These are phyloP conservation scores for Scrobipalpa atriplicella DNA, from an alignment of 2,888 invertebrate species.

Conservation along the genomic window DNA sequence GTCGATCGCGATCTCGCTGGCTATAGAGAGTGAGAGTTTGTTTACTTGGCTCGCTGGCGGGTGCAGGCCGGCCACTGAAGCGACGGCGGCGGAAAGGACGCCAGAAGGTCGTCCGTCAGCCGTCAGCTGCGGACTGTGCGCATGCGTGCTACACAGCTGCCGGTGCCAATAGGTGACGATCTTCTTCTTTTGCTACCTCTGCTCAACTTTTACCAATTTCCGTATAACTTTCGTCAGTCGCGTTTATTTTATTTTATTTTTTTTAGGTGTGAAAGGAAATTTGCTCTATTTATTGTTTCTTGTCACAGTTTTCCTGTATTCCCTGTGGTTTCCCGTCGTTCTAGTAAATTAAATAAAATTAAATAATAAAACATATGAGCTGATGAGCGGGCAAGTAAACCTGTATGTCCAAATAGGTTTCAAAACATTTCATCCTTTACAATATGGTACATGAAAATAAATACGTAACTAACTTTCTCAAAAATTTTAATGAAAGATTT, in stretches of 20 bases:
- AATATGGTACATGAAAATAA: slow-evolving; percentile 6
- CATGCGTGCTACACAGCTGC: slow-evolving; percentile 57
- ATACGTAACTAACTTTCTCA: background rate
- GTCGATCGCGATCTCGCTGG: slow-evolving; percentile 37
- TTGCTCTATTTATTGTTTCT: too few species aligned
- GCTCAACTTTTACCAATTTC: slow-evolving; percentile 42
- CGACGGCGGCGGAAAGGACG: slow-evolving; percentile 62
- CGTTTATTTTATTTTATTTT: background rate
- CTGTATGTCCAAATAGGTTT: too few species aligned
- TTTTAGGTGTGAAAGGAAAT: too few species aligned
- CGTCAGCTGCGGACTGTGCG: slow-evolving; percentile 71
- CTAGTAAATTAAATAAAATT: too few species aligned
- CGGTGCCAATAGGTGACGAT: slow-evolving; percentile 50
- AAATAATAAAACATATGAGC: too few species aligned
- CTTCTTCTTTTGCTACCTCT: slow-evolving; percentile 50
- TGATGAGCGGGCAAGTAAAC: too few species aligned
- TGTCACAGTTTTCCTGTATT: too few species aligned
- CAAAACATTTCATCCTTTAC: too few species aligned
- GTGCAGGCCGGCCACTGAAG: slow-evolving; percentile 70
- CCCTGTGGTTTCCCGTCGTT: too few species aligned
- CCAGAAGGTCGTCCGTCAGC: slow-evolving; percentile 67
- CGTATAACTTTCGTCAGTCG: background rate
- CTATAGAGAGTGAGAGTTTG: slow-evolving; percentile 62
- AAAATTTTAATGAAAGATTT: background rate
- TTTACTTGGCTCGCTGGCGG: slow-evolving; percentile 56